Evolutionary conservation across 2,113 vertebrate genomes (phyloP), one percentile per base, ranked within the genome.

Genomic region (Engraulis encrasicolus): DNA sequence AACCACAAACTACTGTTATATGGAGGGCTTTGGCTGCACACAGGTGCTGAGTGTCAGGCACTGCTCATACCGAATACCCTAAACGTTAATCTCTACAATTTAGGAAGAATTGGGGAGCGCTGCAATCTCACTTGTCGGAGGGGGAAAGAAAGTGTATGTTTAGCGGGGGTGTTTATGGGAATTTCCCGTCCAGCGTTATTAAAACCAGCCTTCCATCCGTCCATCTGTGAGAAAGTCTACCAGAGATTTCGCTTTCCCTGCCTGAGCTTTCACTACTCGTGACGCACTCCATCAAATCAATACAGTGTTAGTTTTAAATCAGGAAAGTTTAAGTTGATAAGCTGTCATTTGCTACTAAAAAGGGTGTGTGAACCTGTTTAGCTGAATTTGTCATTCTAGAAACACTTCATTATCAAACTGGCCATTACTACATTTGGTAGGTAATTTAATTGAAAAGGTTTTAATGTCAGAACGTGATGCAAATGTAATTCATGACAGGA

Each of bases 91-190:
- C 61, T 71, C 27, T 14, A 31, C 6, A 71, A 31, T 71, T n/a
- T n/a, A 74, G 48, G 58, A 82, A 78, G 78, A 71, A 82, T 50
- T 74, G 38, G 34, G n/a, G 37, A 50, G 27, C 40, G 66, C 23
- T 78, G 79, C 34, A 84, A 50, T n/a, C 45, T 34, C 49, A 66
- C 82, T 50, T n/a, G 78, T 81, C 83, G 49, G 1, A 81, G 61
- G 82, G 37, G 49, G 1, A 81, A 50, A 79, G 37, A 6, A 78
- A 1, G 54, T 81, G 38, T 66, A 83, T 34, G 80, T 80, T n/a
- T 34, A 78, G 50, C 5, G 36, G 82, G 85, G 79, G 80, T 58
- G 80, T 54, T 37, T 81, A 54, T 81, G 80, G 82, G 85, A 83
- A 83, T 80, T 78, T 86, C 82, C 82, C 7, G 37, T 78, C 31